Base-by-base conservation (phyloP, 2,888 invertebrate species). In the Cenopis cana region DNA sequence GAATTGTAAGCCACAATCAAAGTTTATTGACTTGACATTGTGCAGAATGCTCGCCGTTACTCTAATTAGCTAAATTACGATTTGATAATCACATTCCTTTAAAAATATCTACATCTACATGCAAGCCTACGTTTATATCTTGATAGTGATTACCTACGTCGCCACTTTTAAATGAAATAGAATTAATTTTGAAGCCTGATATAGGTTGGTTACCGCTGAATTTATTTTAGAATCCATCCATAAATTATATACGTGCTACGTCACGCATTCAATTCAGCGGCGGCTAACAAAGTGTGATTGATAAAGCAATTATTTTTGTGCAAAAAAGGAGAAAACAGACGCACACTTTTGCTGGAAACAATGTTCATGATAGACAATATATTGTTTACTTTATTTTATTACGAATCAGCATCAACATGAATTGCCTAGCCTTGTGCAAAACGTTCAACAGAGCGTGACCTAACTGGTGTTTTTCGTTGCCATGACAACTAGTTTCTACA, bases 401-500 rank as follows among this genome's bases (percentile, higher is more conserved):
- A 10, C 33, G 49, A 33, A 33, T 33, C 10, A 62, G 33, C 33
- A 62, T 36, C 18, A 50, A 14, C 50, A 62, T 50, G 62, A 62
- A 33, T 61, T 33, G 50, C 10, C 29, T 29, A 17, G 61, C 33
- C 33, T 50, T 50, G 18, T 50, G 62, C 36, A 50, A 20, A 64
- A 52, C 50, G 52, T 20, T 36, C 62, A 20, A 10, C 52, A 36
- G 38, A 64, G 62, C 20, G 52, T 64, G 36, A 52, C 62, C 17
- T 18, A 14, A 18, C 50, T 52, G 52, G 52, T 52, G 33, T 36
- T 20, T 36, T 50, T 36, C 12, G 50, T 50, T 62, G 61, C 12
- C 12, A 50, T 62, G 50, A 33, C 61, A 50, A 50, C 24, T 62
- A 59, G 33, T 50, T 62, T 62, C 62, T 60, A 38, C 29, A 38